Evolutionary conservation across 1,140 invertebrate genomes (phyloP).

Genomic region (Ceratina calcarata): DNA sequence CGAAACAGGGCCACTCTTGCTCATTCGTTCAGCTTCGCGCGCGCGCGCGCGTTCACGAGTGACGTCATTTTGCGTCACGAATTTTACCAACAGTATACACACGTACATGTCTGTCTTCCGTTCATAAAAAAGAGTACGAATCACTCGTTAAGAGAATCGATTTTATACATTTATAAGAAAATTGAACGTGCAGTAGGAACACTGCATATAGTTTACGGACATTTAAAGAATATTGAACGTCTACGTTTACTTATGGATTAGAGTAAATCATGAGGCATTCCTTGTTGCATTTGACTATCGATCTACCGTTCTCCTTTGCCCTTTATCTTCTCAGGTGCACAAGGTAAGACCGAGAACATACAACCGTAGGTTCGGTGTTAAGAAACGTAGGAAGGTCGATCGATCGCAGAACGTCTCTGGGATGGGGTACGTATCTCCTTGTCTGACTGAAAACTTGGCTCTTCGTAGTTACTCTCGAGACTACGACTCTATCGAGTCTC

Average conservation of each 20-base stretch:
- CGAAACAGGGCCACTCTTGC: slow-evolving; percentile 24
- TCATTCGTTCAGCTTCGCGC: neutral
- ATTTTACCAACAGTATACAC: neutral
- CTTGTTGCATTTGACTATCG: neutral
- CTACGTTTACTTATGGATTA: no score
- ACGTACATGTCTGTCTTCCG: neutral
- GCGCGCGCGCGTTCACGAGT: slow-evolving; percentile 9
- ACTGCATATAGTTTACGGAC: no score
- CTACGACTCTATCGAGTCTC: neutral
- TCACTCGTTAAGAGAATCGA: no score
- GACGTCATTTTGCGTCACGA: slow-evolving; percentile 26
- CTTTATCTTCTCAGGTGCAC: slow-evolving; percentile 30
- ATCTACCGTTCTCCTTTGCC: slow-evolving; percentile 2
- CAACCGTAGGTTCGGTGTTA: slow-evolving; percentile 11
- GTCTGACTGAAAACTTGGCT: neutral
- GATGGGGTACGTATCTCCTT: neutral
- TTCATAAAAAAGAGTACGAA: no score
- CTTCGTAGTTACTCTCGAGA: neutral
- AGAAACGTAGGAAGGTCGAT: slow-evolving; percentile 42
- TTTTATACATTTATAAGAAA: no score
- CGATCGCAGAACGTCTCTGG: slow-evolving; percentile 43
- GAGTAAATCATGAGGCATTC: neutral
- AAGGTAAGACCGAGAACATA: slow-evolving; percentile 42
- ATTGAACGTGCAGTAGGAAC: no score
- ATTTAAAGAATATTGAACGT: no score